These are phyloP conservation scores for Oxycera nigricornis DNA, from an alignment of 2,888 invertebrate species.

Conservation along the genomic window DNA sequence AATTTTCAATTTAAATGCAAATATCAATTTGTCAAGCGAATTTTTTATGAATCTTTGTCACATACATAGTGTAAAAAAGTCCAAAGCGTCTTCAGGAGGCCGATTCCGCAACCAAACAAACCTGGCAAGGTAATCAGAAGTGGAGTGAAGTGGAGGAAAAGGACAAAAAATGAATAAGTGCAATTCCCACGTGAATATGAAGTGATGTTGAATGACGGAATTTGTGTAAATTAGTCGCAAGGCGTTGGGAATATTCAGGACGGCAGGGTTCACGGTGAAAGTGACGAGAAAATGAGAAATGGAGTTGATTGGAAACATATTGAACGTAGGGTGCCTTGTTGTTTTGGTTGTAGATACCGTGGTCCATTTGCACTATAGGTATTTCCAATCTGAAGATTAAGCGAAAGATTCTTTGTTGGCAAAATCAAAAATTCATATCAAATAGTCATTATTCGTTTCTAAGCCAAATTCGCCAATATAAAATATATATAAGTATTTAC, in stretches of 20 bases:
- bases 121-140: neutral
- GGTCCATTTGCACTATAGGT: too few relatives aligned
- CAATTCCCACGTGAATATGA: conserved; percentile 45
- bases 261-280: neutral
- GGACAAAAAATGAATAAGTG: neutral
- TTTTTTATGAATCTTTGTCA: conserved; percentile 27
- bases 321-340: too few relatives aligned
- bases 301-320: neutral
- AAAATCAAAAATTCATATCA: too few relatives aligned
- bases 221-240: conserved; percentile 32
- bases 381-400: too few relatives aligned
- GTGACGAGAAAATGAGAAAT: neutral
- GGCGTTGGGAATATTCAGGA: conserved; percentile 8
- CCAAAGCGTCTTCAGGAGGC: neutral
- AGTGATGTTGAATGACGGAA: conserved; percentile 36
- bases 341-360: too few relatives aligned
- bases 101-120: neutral
- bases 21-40: conserved; percentile 62
- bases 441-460: too few relatives aligned
- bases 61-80: conserved; percentile 9
- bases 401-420: too few relatives aligned
- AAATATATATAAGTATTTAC: too few relatives aligned
- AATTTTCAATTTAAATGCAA: conserved; percentile 64
- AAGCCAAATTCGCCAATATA: too few relatives aligned
- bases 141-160: neutral